These are phyloP conservation scores for Threskiornis aethiopicus DNA, from an alignment of 2,797 vertebrate genomes.

Conservation along the genomic window DNA sequence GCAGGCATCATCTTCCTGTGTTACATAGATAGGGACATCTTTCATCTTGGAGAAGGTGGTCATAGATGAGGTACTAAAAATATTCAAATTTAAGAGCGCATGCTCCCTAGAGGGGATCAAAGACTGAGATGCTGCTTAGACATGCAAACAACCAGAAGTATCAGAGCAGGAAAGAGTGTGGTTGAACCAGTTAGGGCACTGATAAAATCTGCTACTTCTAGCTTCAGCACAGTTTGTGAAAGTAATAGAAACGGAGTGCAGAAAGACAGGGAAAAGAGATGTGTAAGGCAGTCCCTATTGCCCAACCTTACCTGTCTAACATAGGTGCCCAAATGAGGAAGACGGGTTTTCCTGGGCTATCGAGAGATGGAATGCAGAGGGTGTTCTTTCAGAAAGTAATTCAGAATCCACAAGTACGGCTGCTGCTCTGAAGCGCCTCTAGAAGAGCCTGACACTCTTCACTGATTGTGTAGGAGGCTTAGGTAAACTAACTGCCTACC, in stretches of 20 bases:
- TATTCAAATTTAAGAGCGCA: neutral
- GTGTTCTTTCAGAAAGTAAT: neutral
- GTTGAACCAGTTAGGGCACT: conserved; percentile 7
- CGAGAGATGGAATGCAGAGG: neutral
- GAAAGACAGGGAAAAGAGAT: neutral
- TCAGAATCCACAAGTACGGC: neutral
- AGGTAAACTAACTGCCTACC: neutral
- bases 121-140: neutral
- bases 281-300: neutral
- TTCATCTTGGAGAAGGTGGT: neutral
- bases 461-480: neutral
- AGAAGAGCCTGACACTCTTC: neutral
- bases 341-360: neutral
- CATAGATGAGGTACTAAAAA: neutral
- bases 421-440: neutral
- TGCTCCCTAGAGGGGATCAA: neutral
- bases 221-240: neutral
- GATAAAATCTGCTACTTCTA: conserved; percentile 26
- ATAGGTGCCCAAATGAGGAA: neutral
- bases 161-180: conserved; percentile 23
- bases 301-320: neutral
- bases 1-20: neutral
- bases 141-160: neutral
- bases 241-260: neutral
- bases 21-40: neutral